Evolutionary conservation across 1,140 invertebrate species (phyloP), one percentile per base, ranked within the genome.

Genomic region (Apocrypta bakeri): DNA sequence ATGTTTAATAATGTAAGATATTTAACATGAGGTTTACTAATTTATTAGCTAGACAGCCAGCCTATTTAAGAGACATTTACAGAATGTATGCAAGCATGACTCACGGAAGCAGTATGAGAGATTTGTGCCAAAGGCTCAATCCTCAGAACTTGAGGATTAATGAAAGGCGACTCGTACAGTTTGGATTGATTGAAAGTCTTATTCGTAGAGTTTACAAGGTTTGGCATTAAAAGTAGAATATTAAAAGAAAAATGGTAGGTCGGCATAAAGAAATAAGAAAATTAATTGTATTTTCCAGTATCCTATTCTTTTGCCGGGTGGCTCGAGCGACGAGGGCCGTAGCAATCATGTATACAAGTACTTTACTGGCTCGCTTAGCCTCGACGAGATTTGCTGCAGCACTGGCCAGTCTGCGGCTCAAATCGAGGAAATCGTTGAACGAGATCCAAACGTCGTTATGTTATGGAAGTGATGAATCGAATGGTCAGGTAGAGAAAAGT

Each of bases 341-440:
- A 91, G 83, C 68, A 90, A 91, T 86, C 84, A 88, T 14, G 79
- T 90, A 77, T 92, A 92, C 82, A 93, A 94, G 72, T 94, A 96
- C 87, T 98, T 98, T 87, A 97, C 95, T 74, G 98, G 98, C 4
- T 90, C 93, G 1, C 94, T 95, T 66, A 97, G 94, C 87, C 95
- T 96, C 68, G 97, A 98, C 92, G 96, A 98, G 92, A 98, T 98
- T 86, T 98, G 97, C 87, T 97, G 97, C 88, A 93, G 95, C 79
- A 95, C 95, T n/a, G 95, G 96, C n/a, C 91, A 97, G 66, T 95
- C 95, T 76, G 93, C 95, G 29, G 93, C 95, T 71, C 96, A 97
- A 85, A 93, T 99, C 37, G 97, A 98, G 88, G 96, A 97, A 84
- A 94, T 96, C 78, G 95, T 98, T 9, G 97, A 98, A 85, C 94